Evolutionary conservation across 1,140 invertebrate genomes (phyloP), one percentile per base, ranked within the genome.

Genomic region (Lamellibrachia luymesi): DNA sequence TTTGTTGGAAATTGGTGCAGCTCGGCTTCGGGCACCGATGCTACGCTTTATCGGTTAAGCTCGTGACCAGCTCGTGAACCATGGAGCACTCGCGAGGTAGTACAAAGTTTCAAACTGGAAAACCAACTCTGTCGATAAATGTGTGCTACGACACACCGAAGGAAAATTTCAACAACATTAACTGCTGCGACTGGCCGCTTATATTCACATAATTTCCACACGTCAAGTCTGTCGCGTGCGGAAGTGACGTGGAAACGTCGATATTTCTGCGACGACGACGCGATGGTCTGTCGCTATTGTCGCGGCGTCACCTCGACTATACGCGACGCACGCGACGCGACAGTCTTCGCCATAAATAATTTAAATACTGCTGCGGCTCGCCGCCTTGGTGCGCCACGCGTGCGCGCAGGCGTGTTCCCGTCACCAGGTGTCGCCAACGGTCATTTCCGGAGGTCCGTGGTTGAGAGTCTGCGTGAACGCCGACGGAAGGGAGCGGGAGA

Each of bases 401-500:
- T 80, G 64, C 64, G 64, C 64, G 64, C 64, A 22, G 13, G 13
- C 64, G 64, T 80, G 64, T 80, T 80, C 64, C 64, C 64, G 64
- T 80, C 64, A 80, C 64, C 64, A 80, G 64, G 64, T 80, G 64
- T 80, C 64, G 64, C 64, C 64, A 80, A 80, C 64, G 64, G 64
- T 22, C 64, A 80, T 80, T 80, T 80, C 64, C 64, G 64, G 64
- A 80, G 64, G 64, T 80, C 64, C 64, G 64, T 80, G 64, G 64
- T 80, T 80, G 64, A 80, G 64, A 80, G 64, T 80, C 64, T 80
- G 64, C 64, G 64, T 80, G 64, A 80, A 80, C 64, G 64, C 64
- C 64, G 64, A 80, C 1, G 64, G 64, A 80, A 80, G 64, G 64
- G 64, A 80, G 64, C 64, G 64, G 13, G 64, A 22, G 64, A 80